A percentile compares a stretch with the other conserved stretches of the same genome.
phyloP scores from a whole-genome alignment of 2,113 vertebrate species.

The Entomyzon cyanotis region DNA sequence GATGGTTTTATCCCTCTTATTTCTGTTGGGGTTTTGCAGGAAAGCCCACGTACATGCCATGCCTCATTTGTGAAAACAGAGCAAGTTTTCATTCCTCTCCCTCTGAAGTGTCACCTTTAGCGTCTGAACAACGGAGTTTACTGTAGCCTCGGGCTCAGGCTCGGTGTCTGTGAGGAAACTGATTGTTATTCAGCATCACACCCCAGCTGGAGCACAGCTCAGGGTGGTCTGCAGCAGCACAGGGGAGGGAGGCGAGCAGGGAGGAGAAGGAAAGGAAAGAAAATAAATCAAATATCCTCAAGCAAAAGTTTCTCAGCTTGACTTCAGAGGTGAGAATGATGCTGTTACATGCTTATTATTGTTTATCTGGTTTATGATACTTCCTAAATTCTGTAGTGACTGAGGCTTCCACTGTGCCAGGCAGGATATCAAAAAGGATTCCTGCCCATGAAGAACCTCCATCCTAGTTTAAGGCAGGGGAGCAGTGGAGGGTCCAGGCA shows the following conservation, averaged over 20 bases:
- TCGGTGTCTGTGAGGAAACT: background rate
- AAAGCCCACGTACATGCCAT: background rate
- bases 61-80: background rate
- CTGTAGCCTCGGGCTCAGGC: background rate
- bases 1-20: background rate
- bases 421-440: background rate
- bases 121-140: background rate
- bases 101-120: background rate
- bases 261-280: background rate
- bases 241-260: fast-evolving
- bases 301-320: background rate
- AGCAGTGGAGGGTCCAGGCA: background rate
- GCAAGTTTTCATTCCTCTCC: background rate
- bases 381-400: background rate
- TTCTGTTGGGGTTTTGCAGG: background rate
- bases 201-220: background rate
- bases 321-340: background rate
- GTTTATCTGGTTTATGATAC: background rate
- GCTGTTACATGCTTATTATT: background rate
- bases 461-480: background rate
- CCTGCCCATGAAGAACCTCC: background rate
- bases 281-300: background rate
- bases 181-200: background rate
- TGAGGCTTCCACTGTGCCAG: background rate
- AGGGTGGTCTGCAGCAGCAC: background rate